Evolutionary conservation across 1,140 invertebrate genomes (phyloP), one percentile per base, ranked within the genome.

Genomic region (Papilio polytes): DNA sequence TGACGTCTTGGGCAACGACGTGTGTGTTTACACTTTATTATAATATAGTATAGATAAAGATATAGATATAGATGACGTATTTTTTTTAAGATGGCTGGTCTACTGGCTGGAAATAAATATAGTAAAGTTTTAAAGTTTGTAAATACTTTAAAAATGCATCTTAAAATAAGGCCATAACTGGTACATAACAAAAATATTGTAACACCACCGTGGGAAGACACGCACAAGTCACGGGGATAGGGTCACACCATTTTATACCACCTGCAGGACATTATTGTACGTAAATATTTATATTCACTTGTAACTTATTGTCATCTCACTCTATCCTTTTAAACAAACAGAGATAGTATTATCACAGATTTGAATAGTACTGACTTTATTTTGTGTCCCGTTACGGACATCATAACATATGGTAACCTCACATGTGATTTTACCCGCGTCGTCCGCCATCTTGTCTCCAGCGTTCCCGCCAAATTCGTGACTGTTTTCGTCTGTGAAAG

Each of bases 401-500:
- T 46, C 20, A 73, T 20, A 46, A 73, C 41, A 22, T 26, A 78
- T 66, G 77, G 77, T 84, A 82, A 81, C 85, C 82, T 85, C 85
- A 85, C 51, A 82, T 83, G 84, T 78, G 72, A 74, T 81, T 82
- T 70, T 3, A 85, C 86, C 74, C 82, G 77, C 79, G 90, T 26
- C 84, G n/a, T 22, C 22, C 12, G 20, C 51, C 70, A 80, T 77
- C 72, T 48, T 53, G 22, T 63, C 86, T 86, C 70, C 41, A n/a
- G 86, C 84, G 70, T 20, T 91, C 85, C 46, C 80, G 73, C 84
- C 70, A 90, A 88, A 89, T 90, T 92, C 90, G 90, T 92, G 89
- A 91, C 89, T 85, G 41, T 87, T 89, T 89, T 87, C 84, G 86
- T 84, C 83, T 87, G 84, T 80, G 85, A 84, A 86, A 84, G 83